Base-by-base conservation (phyloP, 2,888 invertebrate genomes). In the Ligdia adustata region DNA sequence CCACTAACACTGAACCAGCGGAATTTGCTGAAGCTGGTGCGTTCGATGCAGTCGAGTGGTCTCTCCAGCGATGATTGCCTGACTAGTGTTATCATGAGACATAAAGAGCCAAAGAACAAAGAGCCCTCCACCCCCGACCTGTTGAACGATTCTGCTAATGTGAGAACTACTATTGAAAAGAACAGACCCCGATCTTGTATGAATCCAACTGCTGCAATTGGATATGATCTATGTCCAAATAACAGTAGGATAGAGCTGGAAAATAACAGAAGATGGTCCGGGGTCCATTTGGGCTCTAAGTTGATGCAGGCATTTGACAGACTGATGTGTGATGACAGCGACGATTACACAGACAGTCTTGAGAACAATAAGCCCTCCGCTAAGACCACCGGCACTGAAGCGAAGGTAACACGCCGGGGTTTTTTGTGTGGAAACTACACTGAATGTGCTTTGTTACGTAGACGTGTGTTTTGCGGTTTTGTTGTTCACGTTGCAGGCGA, bases 291-390 rank as follows among this genome's bases (percentile, higher is more conserved):
- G 56, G 93, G 93, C 35, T 93, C 94, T 0, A 94, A 94, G 66
- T 83, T 95, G 62, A 94, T 93, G 79, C 93, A 94, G 66, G 94
- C 93, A 2, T 94, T 94, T 62, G 95, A 95, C 71, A 91, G 93
- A 64, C 82, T 95, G 16, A 91, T 91, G 41, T 91, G 92, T 50
- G 92, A 91, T 52, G 94, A 94, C 66, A 93, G 94, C 52, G 93
- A 93, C 61, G 94, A 94, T 75, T 95, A 95, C 71, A 93, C 94
- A 4, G 95, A 95, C 80, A 95, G 95, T 77, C 86, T 95, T 60
- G 94, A 94, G 79, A 92, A 92, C 73, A 90, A 91, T 66, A 88
- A 84, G 65, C 78, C 82, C 76, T 60, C 79, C 60, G 74, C 78
- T 69, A 87, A 85, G 71, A 62, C 79, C 44, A 91, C 93, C 63